Base-by-base conservation (phyloP, 2,888 invertebrate genomes). In the Lamellibrachia columna region DNA sequence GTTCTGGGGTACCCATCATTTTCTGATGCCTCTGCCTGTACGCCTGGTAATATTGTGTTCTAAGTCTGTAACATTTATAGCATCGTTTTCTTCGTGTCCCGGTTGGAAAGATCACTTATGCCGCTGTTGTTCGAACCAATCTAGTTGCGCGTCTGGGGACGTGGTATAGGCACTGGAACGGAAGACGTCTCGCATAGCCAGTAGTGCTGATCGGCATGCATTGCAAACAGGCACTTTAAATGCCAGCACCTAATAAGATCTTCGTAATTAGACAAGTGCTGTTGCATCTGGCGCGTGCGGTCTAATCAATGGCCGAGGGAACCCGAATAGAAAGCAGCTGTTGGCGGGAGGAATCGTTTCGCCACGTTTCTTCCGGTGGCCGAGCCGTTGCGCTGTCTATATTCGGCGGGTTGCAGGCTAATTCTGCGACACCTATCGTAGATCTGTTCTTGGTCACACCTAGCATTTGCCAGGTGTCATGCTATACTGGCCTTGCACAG, bases 181-280 rank as follows among this genome's bases (percentile, higher is more conserved):
- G 58, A 75, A 75, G 75, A 75, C 75, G 75, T 75, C 75, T 75
- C 75, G 75, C 22, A 22, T 22, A 22, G 75, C 75, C 75, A n/a
- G 75, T 6, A n/a, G 75, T 75, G 75, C 75, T 4, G 75, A 11
- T 75, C 75, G 75, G 75, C 75, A 22, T 75, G 75, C 75, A 75
- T 3, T 22, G 75, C 75, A 75, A 75, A 75, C 75, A 75, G 15
- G 75, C 75, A 75, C 75, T 75, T 75, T 75, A 75, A 75, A 75
- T 75, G 75, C 75, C 75, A 75, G 75, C 75, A 75, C 75, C 75
- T 75, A 75, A 75, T 75, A 15, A 75, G n/a, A 75, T 75, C 75
- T 75, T 15, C 15, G 75, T 75, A 75, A 75, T 75, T 75, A 75
- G 75, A 75, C 75, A 6, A 22, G 22, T 75, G 75, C 75, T 75